These are phyloP conservation scores for Teinopalpus imperialis DNA, from an alignment of 2,888 invertebrate species.

Conservation along the genomic window DNA sequence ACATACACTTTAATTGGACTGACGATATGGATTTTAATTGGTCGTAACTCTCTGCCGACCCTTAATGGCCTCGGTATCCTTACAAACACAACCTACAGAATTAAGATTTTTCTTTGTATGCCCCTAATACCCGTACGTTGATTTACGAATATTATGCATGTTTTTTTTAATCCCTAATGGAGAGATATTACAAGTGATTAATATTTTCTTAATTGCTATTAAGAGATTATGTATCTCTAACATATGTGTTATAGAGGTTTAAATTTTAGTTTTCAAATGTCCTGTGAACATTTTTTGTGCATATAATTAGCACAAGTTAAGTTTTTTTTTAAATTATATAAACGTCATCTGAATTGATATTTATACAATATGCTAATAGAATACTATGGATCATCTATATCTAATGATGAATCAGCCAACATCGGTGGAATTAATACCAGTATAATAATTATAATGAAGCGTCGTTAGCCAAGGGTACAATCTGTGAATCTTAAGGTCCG, in stretches of 20 bases:
- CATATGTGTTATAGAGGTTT: constrained; percentile 10
- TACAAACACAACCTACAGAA: constrained; percentile 49
- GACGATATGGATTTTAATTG: constrained; percentile 76
- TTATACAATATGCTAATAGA: too few species aligned
- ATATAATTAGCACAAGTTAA: constrained; percentile 3
- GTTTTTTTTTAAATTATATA: too few species aligned
- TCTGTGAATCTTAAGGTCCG: too few species aligned
- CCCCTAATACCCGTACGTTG: constrained; percentile 25
- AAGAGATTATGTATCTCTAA: constrained; percentile 12
- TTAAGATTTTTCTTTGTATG: constrained; percentile 45
- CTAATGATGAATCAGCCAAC: too few species aligned
- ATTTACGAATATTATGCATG: constrained; percentile 26
- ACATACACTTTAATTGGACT: constrained; percentile 69
- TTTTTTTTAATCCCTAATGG: constrained; percentile 11
- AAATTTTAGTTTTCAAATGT: neutral
- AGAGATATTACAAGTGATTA: constrained; percentile 7
- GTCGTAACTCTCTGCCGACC: constrained; percentile 58
- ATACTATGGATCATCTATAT: too few species aligned
- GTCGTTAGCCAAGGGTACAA: too few species aligned
- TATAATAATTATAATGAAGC: too few species aligned
- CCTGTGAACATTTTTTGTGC: neutral
- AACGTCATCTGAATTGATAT: too few species aligned
- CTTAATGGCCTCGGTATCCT: constrained; percentile 54
- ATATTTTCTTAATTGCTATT: constrained; percentile 16
- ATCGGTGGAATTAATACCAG: too few species aligned